A percentile compares a stretch with the other conserved stretches of the same genome.
Evolutionary conservation across 2,797 vertebrate species (phyloP).

Genomic region (Octomys mimax): DNA sequence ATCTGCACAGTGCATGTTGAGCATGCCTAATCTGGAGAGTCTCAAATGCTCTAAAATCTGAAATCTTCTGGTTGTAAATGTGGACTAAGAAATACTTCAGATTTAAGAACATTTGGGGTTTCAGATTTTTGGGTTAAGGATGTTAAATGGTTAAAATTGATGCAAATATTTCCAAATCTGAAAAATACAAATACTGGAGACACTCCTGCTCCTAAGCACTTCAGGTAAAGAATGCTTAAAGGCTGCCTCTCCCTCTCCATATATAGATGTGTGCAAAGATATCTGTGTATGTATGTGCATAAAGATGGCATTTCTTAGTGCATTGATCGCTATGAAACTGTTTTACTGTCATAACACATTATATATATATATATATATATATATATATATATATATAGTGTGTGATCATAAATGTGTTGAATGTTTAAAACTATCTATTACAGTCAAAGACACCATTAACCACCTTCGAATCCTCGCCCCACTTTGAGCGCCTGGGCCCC

Average conservation of each 20-base stretch:
- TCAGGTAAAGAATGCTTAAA: background rate
- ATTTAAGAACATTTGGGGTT: background rate
- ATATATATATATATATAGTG: background rate
- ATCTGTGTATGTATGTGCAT: background rate
- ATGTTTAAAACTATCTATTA: background rate
- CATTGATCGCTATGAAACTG: too few relatives aligned
- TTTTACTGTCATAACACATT: background rate
- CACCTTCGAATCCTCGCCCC: background rate
- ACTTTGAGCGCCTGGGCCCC: background rate
- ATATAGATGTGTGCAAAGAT: background rate
- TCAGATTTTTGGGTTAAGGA: background rate
- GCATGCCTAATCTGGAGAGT: too few relatives aligned
- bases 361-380: background rate
- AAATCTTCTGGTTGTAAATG: background rate
- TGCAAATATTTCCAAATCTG: background rate
- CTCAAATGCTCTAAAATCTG: background rate
- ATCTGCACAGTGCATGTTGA: rapidly evolving
- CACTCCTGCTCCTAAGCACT: background rate
- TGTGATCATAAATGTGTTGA: background rate
- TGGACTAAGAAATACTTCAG: background rate
- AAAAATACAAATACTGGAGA: background rate
- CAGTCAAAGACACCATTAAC: background rate
- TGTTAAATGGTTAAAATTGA: background rate
- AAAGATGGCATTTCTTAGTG: background rate
- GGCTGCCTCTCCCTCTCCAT: background rate